These are phyloP conservation scores for Peromyscus eremicus DNA, from an alignment of 2,797 vertebrate species.

Conservation along the genomic window DNA sequence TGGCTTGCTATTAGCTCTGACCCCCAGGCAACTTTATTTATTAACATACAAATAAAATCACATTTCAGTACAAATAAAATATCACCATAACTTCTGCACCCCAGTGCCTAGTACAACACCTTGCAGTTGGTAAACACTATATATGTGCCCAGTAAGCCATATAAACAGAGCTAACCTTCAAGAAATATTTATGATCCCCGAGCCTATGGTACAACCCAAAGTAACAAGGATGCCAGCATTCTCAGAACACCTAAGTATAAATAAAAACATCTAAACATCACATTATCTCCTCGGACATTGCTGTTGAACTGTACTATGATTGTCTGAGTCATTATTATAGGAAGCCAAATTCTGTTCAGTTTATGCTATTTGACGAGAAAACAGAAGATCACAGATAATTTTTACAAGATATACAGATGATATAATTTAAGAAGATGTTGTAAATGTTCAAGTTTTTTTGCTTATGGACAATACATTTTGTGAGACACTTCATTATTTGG, in stretches of 20 bases:
- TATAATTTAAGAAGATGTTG: not conserved
- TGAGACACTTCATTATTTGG: not conserved
- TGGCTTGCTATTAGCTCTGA: too few relatives aligned
- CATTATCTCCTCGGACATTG: not conserved
- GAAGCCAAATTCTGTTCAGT: not conserved
- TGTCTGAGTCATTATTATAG: not conserved
- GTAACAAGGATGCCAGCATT: not conserved
- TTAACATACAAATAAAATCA: too few relatives aligned
- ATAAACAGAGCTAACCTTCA: constrained; percentile 28
- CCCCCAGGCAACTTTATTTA: too few relatives aligned
- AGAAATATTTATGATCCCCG: not conserved
- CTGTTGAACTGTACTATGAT: not conserved
- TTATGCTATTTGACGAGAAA: not conserved
- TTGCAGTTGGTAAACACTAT: not conserved
- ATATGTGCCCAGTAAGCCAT: constrained; percentile 1
- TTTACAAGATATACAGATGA: not conserved
- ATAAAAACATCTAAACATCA: not conserved
- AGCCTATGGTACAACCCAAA: not conserved
- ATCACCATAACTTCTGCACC: too few relatives aligned
- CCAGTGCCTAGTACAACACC: not conserved
- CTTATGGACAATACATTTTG: not conserved
- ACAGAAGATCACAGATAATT: not conserved
- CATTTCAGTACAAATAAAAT: too few relatives aligned
- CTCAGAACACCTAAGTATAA: not conserved
- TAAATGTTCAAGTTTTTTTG: constrained; percentile 9